Evolutionary conservation across 2,113 vertebrate species (phyloP), one percentile per base, ranked within the genome.

Genomic region (Brachirus orientalis): DNA sequence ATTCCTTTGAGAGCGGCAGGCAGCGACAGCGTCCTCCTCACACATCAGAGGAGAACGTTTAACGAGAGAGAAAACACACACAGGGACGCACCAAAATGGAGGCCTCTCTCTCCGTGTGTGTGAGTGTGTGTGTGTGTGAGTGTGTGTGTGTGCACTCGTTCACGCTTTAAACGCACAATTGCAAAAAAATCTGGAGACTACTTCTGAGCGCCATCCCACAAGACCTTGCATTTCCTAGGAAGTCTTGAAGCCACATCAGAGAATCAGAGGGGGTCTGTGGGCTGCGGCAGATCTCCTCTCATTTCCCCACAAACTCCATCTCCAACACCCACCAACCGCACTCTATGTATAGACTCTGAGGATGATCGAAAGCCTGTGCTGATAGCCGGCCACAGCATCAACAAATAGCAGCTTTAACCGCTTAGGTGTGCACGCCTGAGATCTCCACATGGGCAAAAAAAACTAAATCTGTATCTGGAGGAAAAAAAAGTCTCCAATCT

Each of bases 231-330:
- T 84, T 87, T 83, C 78, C 67, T 53, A 64, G 87, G 80, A 85
- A 88, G 78, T 75, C 75, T 73, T 45, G 40, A 66, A 84, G 86
- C 89, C 90, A 91, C 89, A 90, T 91, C 86, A 90, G 80, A 89
- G 85, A 57, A 61, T 63, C 67, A 22, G 63, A 83, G 71, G 75
- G 83, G 85, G 82, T 75, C 83, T 85, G 80, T 86, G 80, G 86
- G 78, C 80, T 80, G 82, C 85, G 81, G 63, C 77, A 81, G 82
- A 88, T 79, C 88, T 88, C 81, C 74, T 85, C 74, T 89, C 80
- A 84, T 88, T 89, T 86, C 83, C 82, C 75, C 36, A 54, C 77
- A 79, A 72, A 56, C 79, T 86, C 74, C 57, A 63, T 86, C 81
- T 86, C 73, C 79, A 75, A 87, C 70, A 18, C 66, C 57, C 76